Percentiles rank a stretch among this genome's conserved stretches.
phyloP scores from a whole-genome alignment of 2,113 vertebrate genomes.

The Himantopus leucocephalus region DNA sequence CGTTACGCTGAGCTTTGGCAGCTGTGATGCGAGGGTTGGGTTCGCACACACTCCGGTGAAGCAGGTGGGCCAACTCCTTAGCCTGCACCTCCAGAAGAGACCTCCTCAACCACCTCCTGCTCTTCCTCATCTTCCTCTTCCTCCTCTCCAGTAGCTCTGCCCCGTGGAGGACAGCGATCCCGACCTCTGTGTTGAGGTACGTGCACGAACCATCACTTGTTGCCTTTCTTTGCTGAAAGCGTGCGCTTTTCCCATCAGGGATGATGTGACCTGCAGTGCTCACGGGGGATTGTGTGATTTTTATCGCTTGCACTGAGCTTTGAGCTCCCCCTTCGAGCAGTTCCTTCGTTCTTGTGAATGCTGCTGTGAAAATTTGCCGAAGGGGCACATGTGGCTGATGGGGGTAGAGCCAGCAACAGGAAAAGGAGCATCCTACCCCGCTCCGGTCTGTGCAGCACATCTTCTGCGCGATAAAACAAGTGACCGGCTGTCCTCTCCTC shows the following conservation, averaged over 20 bases:
- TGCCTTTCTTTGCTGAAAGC: background rate
- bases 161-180: accelerated
- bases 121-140: background rate
- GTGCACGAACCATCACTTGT: background rate
- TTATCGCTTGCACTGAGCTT: accelerated
- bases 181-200: background rate
- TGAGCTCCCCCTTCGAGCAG: background rate
- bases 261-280: background rate
- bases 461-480: background rate
- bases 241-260: accelerated
- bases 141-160: background rate
- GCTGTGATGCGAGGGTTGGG: background rate
- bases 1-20: background rate
- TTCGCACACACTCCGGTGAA: background rate
- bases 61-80: background rate
- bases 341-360: background rate
- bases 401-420: accelerated
- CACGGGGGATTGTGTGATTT: accelerated
- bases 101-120: background rate
- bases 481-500: accelerated
- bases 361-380: no score
- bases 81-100: background rate
- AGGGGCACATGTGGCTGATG: background rate
- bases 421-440: background rate
- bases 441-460: accelerated